These are phyloP conservation scores for Dioctria rufipes DNA, from an alignment of 2,888 invertebrate genomes.

Conservation along the genomic window DNA sequence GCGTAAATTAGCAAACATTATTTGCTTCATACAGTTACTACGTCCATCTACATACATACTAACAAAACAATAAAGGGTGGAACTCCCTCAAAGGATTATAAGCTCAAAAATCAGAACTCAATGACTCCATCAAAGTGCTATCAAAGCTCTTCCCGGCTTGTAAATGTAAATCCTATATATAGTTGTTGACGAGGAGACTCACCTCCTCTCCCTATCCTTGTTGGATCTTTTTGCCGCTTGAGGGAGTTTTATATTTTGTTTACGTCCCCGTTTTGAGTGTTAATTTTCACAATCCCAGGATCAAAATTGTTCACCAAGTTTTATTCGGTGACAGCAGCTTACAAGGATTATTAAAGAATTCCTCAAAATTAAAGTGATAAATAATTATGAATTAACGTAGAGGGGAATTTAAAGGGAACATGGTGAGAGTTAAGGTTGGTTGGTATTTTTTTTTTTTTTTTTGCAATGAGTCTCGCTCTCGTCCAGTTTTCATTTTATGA, in stretches of 20 bases:
- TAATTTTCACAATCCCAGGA: constrained; percentile 39
- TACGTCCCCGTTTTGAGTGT: background rate
- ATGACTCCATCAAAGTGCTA: constrained; percentile 39
- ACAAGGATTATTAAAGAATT: background rate
- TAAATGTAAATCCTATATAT: background rate
- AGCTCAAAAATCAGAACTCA: constrained; percentile 22
- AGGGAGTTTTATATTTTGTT: constrained; percentile 23
- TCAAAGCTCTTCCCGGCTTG: constrained; percentile 25
- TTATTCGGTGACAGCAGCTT: constrained; percentile 3
- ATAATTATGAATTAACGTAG: background rate
- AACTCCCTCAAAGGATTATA: constrained; percentile 10
- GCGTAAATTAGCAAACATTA: background rate
- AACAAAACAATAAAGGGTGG: constrained; percentile 6
- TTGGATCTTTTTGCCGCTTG: constrained; percentile 5
- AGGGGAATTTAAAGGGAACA: no score
- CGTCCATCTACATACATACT: no score
- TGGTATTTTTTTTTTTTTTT: no score
- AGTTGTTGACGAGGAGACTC: background rate
- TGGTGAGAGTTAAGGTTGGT: no score
- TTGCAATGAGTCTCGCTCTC: no score
- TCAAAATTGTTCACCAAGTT: constrained; percentile 34
- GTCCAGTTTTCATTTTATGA: no score
- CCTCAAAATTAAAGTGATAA: background rate
- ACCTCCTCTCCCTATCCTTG: background rate
- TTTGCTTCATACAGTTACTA: no score